A percentile compares a stretch with the other conserved stretches of the same genome.
These are phyloP conservation scores for Watsonalla cultraria DNA, from an alignment of 2,888 invertebrate species.

Conservation along the genomic window DNA sequence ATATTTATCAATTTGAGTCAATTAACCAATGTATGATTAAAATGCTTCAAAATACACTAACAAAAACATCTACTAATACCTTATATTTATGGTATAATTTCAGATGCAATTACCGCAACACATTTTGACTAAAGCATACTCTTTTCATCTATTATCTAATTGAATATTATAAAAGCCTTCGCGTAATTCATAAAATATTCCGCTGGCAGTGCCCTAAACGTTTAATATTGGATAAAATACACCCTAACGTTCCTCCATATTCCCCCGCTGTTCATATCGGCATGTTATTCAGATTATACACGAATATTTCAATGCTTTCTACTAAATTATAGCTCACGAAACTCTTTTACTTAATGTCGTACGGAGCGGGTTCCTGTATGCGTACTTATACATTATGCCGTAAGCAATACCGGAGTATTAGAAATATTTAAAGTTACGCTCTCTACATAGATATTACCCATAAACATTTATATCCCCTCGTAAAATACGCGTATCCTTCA, in stretches of 20 bases:
- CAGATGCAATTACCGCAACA: conserved; percentile 10
- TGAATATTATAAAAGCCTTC: conserved; percentile 66
- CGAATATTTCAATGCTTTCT: conserved; percentile 79
- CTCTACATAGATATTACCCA: background rate
- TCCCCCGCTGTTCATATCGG: conserved; percentile 78
- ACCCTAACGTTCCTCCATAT: conserved; percentile 64
- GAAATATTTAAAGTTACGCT: background rate
- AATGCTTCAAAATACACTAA: no score
- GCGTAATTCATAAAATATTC: conserved; percentile 73
- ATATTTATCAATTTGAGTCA: no score
- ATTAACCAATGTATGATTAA: no score
- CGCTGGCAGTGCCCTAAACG: conserved; percentile 63
- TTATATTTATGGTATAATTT: no score
- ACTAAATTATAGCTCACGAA: conserved; percentile 76
- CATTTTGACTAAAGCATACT: conserved; percentile 34
- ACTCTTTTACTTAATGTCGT: conserved; percentile 70
- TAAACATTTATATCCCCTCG: background rate
- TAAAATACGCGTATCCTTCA: background rate
- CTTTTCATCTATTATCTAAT: conserved; percentile 59
- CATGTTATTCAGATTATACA: conserved; percentile 79
- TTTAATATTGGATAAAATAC: conserved; percentile 78
- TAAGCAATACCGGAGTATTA: conserved; percentile 25
- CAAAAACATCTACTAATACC: no score
- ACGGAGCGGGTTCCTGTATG: conserved; percentile 32
- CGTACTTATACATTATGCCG: conserved; percentile 25